Conservation (phyloP, 2,797 vertebrate genomes). For the Euphonia xanthogaster region DNA sequence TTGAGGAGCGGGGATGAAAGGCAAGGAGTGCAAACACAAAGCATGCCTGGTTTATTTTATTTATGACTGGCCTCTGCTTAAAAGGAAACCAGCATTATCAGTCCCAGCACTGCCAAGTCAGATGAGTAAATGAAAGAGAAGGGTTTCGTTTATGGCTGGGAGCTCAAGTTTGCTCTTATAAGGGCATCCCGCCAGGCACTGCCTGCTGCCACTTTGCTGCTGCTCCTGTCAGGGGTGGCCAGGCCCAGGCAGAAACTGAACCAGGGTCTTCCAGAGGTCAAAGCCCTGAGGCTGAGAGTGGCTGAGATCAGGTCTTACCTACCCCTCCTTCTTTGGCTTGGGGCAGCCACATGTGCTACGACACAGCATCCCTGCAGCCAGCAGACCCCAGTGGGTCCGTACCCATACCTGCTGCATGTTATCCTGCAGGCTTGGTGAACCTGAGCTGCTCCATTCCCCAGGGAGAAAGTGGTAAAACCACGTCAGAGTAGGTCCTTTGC, state of each 20-base stretch:
- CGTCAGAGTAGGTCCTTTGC: background rate
- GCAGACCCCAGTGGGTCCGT: accelerated
- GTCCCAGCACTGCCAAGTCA: background rate
- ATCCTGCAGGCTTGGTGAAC: background rate
- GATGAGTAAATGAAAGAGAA: constrained; percentile 41
- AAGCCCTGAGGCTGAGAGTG: background rate
- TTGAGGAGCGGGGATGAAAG: constrained; percentile 40
- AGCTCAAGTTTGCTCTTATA: constrained; percentile 28
- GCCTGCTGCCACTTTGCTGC: background rate
- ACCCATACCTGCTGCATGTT: background rate
- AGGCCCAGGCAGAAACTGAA: background rate
- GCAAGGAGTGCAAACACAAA: constrained; percentile 21
- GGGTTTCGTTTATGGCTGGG: background rate
- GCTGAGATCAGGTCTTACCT: background rate
- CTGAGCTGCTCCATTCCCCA: accelerated
- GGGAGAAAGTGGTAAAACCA: background rate
- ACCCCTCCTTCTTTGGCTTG: background rate
- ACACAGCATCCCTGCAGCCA: background rate
- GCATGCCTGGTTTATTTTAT: constrained; percentile 56
- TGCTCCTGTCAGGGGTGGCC: background rate
- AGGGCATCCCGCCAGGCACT: background rate
- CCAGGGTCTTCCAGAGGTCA: background rate
- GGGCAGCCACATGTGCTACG: background rate
- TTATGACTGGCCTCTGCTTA: constrained; percentile 42
- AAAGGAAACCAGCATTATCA: constrained; percentile 53